These are phyloP conservation scores for Arvicanthis niloticus DNA, from an alignment of 2,113 vertebrate species.

Conservation along the genomic window DNA sequence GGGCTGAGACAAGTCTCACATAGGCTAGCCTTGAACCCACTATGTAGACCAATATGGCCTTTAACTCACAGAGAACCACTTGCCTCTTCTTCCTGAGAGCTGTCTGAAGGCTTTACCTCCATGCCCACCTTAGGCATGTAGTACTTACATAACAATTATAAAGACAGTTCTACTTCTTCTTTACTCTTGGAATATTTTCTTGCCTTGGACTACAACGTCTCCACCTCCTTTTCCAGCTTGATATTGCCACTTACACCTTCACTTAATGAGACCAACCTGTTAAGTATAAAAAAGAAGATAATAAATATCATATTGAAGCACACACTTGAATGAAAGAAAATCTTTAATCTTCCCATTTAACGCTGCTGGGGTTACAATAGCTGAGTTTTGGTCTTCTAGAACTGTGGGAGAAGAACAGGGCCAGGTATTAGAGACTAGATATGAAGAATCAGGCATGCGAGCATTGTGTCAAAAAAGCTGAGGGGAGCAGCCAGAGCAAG, in stretches of 20 bases:
- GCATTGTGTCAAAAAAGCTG: not conserved
- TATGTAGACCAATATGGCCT: not conserved
- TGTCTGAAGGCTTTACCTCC: not conserved
- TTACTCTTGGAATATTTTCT: not conserved
- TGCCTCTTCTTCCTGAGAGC: not conserved
- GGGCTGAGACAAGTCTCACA: not conserved
- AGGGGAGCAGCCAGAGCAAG: not conserved
- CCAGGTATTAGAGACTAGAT: not conserved
- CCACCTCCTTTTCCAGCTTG: constrained; percentile 1
- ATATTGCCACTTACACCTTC: constrained; percentile 25
- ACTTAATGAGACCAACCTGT: not conserved
- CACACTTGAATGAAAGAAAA: constrained; percentile 1
- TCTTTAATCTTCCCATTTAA: not conserved
- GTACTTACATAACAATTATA: not conserved
- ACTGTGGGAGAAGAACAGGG: not conserved
- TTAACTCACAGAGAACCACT: not conserved
- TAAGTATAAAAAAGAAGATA: constrained; percentile 29
- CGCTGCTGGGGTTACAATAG: not conserved
- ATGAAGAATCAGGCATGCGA: not conserved
- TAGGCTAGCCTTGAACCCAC: not conserved
- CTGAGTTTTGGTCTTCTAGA: not conserved
- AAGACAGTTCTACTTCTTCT: constrained; percentile 27
- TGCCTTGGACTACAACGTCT: not conserved
- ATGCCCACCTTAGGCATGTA: not conserved
- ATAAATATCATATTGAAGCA: not conserved